These are phyloP conservation scores for Arge pagana DNA, from an alignment of 2,888 invertebrate genomes.

Conservation along the genomic window DNA sequence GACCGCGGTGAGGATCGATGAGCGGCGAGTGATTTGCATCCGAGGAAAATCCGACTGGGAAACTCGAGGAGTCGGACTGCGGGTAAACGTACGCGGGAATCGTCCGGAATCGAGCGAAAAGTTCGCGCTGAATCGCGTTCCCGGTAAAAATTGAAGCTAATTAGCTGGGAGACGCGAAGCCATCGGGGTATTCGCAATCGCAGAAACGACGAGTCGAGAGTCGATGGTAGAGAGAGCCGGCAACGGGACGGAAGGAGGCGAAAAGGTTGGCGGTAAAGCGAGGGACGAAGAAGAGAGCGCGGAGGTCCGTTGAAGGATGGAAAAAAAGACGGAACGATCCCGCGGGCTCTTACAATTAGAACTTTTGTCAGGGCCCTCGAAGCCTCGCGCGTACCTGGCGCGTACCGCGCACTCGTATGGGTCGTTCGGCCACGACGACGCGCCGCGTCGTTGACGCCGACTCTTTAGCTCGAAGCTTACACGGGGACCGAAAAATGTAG, in stretches of 20 bases:
- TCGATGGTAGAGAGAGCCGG: constrained; percentile 8
- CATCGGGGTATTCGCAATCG: constrained; percentile 3
- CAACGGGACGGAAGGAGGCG: constrained; percentile 1
- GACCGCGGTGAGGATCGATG: too few relatives aligned
- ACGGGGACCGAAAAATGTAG: constrained; percentile 13
- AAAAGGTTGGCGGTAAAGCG: too few relatives aligned
- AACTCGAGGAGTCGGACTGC: too few relatives aligned
- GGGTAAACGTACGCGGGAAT: too few relatives aligned
- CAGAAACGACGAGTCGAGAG: constrained; percentile 7
- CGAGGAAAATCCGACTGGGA: too few relatives aligned
- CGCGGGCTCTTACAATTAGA: constrained; percentile 13
- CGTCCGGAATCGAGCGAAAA: too few relatives aligned
- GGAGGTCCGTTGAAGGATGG: constrained; percentile 3
- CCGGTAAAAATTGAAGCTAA: constrained; percentile 1
- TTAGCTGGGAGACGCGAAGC: constrained; percentile 12
- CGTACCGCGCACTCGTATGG: background rate
- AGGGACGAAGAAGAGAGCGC: background rate
- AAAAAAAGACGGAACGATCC: constrained; percentile 5
- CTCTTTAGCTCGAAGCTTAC: constrained; percentile 13
- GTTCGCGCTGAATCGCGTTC: constrained; percentile 4
- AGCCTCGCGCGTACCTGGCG: background rate
- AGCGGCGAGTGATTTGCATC: too few relatives aligned
- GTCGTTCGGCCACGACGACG: background rate
- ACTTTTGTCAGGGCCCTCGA: constrained; percentile 5
- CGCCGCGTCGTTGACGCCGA: too few relatives aligned